Evolutionary conservation across 2,888 invertebrate genomes (phyloP), one percentile per base, ranked within the genome.

Genomic region (Drosophila birchii): DNA sequence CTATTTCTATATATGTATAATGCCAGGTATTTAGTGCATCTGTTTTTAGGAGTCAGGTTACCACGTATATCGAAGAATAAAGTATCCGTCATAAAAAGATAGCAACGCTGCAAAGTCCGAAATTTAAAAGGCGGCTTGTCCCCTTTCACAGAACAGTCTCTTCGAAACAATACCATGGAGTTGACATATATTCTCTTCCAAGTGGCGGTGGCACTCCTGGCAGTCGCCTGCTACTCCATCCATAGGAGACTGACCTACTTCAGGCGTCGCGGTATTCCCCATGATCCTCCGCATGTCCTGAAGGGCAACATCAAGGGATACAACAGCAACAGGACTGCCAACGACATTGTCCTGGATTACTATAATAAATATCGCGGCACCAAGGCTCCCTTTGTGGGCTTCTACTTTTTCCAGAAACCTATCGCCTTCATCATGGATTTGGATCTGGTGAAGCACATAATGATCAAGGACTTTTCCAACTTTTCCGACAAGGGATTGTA

Each of bases 401-500:
- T 90, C 26, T 91, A 77, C 69, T 75, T 86, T 20, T 80, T 90
- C 16, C 56, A 77, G 1, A 78, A 60, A 5, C 89, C 88, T 0
- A 64, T 63, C 1, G 80, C 54, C 0, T 69, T 90, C 8, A 43
- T 88, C 0, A 45, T 80, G 29, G 80, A 69, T 54, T 64, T 62
- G 67, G 81, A 70, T 23, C 78, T 74, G 14, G 61, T 78, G 2
- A 90, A 90, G 60, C 54, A 76, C 7, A 80, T 91, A 4, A 49
- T 90, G n/a, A 79, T 90, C 5, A 90, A 84, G 39, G 90, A 91
- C 55, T 91, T 91, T 29, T 55, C 76, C 0, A 84, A 91, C 55
- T 93, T 93, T 70, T 79, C 82, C 2, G 90, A 92, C 80, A 91
- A 91, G 45, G 91, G 91, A 0, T 38, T 90, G 4, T 88, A 74